These are phyloP conservation scores for Bombylius major DNA, from an alignment of 2,888 invertebrate genomes.

Conservation along the genomic window DNA sequence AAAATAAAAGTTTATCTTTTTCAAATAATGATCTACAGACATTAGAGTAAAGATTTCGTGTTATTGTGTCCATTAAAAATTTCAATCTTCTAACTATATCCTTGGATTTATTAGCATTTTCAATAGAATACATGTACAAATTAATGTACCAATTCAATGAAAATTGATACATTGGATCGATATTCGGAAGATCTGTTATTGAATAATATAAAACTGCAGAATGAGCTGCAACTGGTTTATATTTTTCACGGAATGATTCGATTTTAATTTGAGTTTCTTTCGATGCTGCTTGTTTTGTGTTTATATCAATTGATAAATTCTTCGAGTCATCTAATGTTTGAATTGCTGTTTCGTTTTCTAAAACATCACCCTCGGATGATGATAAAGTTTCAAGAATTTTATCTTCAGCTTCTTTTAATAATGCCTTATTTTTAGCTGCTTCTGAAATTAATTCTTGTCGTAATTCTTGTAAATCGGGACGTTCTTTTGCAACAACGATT, in stretches of 20 bases:
- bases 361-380: conserved; percentile 71
- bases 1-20: conserved; percentile 76
- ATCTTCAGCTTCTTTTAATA: conserved; percentile 75
- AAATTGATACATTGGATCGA: conserved; percentile 94
- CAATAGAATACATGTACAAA: conserved; percentile 41
- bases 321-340: conserved; percentile 79
- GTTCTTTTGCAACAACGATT: conserved; percentile 77
- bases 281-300: conserved; percentile 71
- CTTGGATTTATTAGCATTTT: conserved; percentile 41
- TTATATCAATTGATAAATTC: conserved; percentile 64
- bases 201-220: conserved; percentile 83
- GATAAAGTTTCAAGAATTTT: conserved; percentile 75
- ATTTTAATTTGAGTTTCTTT: conserved; percentile 73
- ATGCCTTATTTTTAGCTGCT: conserved; percentile 66
- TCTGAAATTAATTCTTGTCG: conserved; percentile 67
- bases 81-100: conserved; percentile 61
- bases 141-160: conserved; percentile 85
- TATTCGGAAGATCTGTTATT: conserved; percentile 68
- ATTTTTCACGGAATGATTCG: conserved; percentile 64
- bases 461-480: conserved; percentile 76
- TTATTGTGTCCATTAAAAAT: conserved; percentile 70
- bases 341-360: conserved; percentile 84
- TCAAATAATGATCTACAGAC: conserved; percentile 85
- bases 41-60: conserved; percentile 69
- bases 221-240: conserved; percentile 74